These are phyloP conservation scores for Drosophila tsacasi DNA, from an alignment of 1,140 invertebrate genomes.

Conservation along the genomic window DNA sequence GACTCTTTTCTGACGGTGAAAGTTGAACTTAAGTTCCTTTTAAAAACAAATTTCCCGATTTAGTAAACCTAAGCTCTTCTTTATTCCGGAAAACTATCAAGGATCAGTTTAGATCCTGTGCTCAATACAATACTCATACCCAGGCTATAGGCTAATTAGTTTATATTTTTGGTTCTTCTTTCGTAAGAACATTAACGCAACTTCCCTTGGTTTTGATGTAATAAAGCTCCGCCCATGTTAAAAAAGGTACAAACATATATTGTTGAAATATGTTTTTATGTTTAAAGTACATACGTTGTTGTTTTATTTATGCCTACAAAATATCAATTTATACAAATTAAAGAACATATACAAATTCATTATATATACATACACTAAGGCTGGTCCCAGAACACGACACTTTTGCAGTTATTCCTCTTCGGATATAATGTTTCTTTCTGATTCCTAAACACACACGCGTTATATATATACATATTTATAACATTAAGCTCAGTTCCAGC, in stretches of 20 bases:
- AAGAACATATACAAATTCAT: constrained; percentile 79
- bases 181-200: too few species aligned
- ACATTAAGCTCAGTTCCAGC: constrained; percentile 50
- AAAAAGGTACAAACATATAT: not conserved
- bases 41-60: too few species aligned
- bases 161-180: not conserved
- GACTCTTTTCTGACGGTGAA: too few species aligned
- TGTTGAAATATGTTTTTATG: constrained; percentile 41
- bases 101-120: too few species aligned
- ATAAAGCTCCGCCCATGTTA: constrained; percentile 7
- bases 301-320: constrained; percentile 78
- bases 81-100: too few species aligned
- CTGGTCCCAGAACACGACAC: constrained; percentile 58
- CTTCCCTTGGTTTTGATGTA: not conserved
- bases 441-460: constrained; percentile 72
- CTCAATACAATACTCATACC: too few species aligned
- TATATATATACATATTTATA: constrained; percentile 63
- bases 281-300: constrained; percentile 60
- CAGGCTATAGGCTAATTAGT: not conserved
- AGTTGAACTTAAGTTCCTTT: too few species aligned
- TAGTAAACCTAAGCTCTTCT: too few species aligned
- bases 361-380: constrained; percentile 74
- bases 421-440: constrained; percentile 13
- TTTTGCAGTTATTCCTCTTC: constrained; percentile 44
- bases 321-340: constrained; percentile 81